Percentiles rank a stretch among this genome's conserved stretches.
Conservation (phyloP, 2,113 vertebrate genomes). For the Campylorhamphus procurvoides region DNA sequence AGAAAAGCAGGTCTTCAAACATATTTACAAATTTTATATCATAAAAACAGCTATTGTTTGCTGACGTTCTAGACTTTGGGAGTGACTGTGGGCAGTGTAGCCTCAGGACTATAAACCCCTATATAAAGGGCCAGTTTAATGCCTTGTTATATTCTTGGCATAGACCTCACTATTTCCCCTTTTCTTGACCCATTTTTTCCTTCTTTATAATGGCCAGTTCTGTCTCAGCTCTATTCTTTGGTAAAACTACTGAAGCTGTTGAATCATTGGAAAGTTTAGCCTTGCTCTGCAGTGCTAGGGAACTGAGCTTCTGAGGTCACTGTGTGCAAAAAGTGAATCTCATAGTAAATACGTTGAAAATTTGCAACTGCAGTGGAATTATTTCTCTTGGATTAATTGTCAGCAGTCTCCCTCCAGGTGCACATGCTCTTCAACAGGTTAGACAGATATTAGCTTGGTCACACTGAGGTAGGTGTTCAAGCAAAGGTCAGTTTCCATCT, state of each 20-base stretch:
- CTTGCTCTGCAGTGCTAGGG: neutral
- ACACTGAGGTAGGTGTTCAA: neutral
- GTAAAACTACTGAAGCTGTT: neutral
- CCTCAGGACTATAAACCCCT: neutral
- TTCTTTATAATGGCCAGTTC: neutral
- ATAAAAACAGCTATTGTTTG: neutral
- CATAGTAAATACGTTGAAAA: neutral
- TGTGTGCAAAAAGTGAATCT: neutral
- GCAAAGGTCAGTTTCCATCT: neutral
- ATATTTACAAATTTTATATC: neutral
- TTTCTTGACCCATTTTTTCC: neutral
- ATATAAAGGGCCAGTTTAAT: neutral
- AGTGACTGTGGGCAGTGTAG: neutral
- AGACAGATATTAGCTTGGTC: neutral
- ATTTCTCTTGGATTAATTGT: neutral
- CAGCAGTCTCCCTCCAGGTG: neutral
- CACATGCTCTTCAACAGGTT: neutral
- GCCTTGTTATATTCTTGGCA: rapidly evolving
- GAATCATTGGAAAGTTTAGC: neutral
- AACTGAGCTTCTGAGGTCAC: neutral
- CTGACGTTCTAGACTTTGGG: neutral
- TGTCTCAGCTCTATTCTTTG: neutral
- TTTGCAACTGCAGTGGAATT: neutral
- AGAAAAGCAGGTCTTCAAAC: neutral
- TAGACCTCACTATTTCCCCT: neutral